Evolutionary conservation across 2,797 vertebrate genomes (phyloP), one percentile per base, ranked within the genome.

Genomic region (Rhincodon typus): DNA sequence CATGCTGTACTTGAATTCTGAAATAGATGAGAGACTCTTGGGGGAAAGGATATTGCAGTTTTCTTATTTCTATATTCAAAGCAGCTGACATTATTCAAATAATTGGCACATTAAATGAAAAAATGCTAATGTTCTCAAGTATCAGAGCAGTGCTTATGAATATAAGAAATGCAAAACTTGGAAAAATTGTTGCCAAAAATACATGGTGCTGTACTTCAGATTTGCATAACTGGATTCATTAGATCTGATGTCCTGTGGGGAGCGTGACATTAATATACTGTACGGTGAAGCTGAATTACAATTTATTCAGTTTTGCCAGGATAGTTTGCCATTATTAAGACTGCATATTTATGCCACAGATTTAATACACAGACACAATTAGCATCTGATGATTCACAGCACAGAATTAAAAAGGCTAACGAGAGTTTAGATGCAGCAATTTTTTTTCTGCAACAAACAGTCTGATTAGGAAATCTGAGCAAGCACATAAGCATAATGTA

Each of bases 191-290:
- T 95, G 70, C 69, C 94, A 95, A 93, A 93, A 95, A 74, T 95
- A 53, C 74, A 53, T 46, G 17, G n/a, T 72, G 53, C 69, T 34
- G 70, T 53, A 95, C 57, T 95, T 77, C 94, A 21, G 30, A 95
- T 95, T 95, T 95, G 70, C 94, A 95, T 95, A 95, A 95, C 69
- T 53, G 94, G 74, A 74, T 77, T 95, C 70, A 95, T 95, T 95
- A 77, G 74, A 95, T 74, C 27, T 72, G 70, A 74, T 72, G 42
- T 70, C 53, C 94, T 77, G 27, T 74, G 69, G 94, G 70, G 94
- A 74, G 42, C 34, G 46, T 7, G 94, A 95, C 94, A 95, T 95
- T 95, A 95, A 50, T 95, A 53, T 77, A 77, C 94, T 95, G 70
- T 53, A 74, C 70, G 74, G 38, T 94, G 94, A 94, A 70, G 94